Percentiles rank a stretch among this genome's conserved stretches.
phyloP scores from a whole-genome alignment of 2,113 vertebrate genomes.

The Steatornis caripensis region DNA sequence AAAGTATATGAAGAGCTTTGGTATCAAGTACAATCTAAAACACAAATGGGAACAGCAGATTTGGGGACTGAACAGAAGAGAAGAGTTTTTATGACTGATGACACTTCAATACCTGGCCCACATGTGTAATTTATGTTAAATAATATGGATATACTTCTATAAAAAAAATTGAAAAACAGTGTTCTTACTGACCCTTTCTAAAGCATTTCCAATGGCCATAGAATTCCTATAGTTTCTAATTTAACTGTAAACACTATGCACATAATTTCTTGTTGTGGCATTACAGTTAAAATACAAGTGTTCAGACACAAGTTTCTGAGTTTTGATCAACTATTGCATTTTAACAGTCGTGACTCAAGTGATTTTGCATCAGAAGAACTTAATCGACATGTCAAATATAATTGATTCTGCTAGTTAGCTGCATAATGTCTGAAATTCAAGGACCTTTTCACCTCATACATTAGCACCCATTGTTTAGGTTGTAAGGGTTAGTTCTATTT shows the following conservation, averaged over 20 bases:
- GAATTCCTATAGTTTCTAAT: neutral
- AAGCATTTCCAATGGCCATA: neutral
- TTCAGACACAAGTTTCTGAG: neutral
- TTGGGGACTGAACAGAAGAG: neutral
- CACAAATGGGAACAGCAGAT: neutral
- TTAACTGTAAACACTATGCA: neutral
- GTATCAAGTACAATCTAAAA: neutral
- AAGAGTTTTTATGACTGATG: neutral
- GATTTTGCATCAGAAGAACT: neutral
- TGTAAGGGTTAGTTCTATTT: neutral
- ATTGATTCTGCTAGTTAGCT: neutral
- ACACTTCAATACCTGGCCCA: neutral
- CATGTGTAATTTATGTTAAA: neutral
- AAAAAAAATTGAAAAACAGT: neutral
- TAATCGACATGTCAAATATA: neutral
- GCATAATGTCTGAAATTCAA: neutral
- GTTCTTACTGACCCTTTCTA: neutral
- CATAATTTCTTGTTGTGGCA: neutral
- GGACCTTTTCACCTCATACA: neutral
- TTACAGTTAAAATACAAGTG: neutral
- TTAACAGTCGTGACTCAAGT: neutral
- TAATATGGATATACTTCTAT: neutral
- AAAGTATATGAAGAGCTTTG: neutral
- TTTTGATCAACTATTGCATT: neutral
- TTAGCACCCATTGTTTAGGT: neutral